phyloP scores from a whole-genome alignment of 1,140 invertebrate species.

The Periplaneta americana region DNA sequence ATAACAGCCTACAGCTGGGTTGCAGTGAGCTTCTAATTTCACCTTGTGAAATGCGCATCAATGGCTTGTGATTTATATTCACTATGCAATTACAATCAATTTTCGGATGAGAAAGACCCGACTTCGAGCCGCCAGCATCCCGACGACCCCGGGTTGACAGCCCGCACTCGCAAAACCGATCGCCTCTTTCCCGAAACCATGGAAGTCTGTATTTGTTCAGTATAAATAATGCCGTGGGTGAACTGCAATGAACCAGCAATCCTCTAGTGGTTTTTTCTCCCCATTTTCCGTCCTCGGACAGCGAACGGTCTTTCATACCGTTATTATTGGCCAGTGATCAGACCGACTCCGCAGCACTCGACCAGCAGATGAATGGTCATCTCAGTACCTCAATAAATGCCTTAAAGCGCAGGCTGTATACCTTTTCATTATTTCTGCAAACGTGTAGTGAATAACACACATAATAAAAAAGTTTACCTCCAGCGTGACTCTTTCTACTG shows the following conservation, averaged over 20 bases:
- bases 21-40: no score
- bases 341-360: no score
- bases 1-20: no score
- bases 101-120: not conserved
- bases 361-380: not conserved
- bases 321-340: no score
- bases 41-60: no score
- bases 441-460: not conserved
- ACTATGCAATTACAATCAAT: no score
- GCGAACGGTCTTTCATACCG: not conserved
- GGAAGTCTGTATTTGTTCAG: not conserved
- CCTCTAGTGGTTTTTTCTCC: not conserved
- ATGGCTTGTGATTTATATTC: no score
- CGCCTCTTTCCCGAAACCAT: not conserved
- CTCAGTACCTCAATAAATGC: not conserved
- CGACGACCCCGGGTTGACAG: not conserved
- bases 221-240: not conserved
- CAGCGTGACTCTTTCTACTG: not conserved
- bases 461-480: not conserved
- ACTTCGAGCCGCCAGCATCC: not conserved
- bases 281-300: not conserved
- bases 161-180: not conserved
- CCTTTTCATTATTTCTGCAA: not conserved
- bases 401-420: not conserved
- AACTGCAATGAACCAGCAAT: not conserved